Conservation (phyloP, 2,797 vertebrate genomes). For the Xenopus petersii region DNA sequence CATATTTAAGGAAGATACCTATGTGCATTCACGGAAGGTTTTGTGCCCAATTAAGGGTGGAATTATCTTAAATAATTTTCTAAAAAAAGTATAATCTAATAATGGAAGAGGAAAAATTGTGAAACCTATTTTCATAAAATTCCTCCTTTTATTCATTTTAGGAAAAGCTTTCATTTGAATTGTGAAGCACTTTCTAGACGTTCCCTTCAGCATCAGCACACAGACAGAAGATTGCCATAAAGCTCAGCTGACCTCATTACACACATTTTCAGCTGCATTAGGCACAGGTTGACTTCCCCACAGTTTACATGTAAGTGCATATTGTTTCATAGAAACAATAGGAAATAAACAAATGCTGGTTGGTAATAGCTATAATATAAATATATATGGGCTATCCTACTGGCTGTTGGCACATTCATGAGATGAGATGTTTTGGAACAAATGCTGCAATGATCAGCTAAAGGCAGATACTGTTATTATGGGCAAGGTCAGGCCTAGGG, state of each 20-base stretch:
- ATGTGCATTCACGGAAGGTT: too few relatives aligned
- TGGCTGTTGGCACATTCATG: constrained; percentile 14
- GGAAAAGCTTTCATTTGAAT: background rate
- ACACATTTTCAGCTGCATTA: constrained; percentile 44
- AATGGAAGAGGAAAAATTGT: too few relatives aligned
- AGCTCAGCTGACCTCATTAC: constrained; percentile 37
- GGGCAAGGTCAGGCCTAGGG: too few relatives aligned
- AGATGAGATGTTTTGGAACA: background rate
- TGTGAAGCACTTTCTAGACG: background rate
- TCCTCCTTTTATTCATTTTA: too few relatives aligned
- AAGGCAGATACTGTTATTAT: too few relatives aligned
- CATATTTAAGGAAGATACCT: too few relatives aligned
- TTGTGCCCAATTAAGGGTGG: too few relatives aligned
- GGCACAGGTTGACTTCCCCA: constrained; percentile 20
- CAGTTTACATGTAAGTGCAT: constrained; percentile 34
- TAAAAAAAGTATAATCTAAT: too few relatives aligned
- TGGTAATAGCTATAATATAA: constrained; percentile 11
- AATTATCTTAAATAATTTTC: too few relatives aligned
- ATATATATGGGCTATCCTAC: constrained; percentile 19
- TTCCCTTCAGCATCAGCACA: constrained; percentile 23
- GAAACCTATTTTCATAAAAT: too few relatives aligned
- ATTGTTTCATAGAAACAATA: constrained; percentile 30
- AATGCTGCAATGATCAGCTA: background rate
- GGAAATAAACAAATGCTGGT: constrained; percentile 41
- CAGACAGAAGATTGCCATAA: constrained; percentile 18